These are phyloP conservation scores for Frankliniella fusca DNA, from an alignment of 2,888 invertebrate species.

Conservation along the genomic window DNA sequence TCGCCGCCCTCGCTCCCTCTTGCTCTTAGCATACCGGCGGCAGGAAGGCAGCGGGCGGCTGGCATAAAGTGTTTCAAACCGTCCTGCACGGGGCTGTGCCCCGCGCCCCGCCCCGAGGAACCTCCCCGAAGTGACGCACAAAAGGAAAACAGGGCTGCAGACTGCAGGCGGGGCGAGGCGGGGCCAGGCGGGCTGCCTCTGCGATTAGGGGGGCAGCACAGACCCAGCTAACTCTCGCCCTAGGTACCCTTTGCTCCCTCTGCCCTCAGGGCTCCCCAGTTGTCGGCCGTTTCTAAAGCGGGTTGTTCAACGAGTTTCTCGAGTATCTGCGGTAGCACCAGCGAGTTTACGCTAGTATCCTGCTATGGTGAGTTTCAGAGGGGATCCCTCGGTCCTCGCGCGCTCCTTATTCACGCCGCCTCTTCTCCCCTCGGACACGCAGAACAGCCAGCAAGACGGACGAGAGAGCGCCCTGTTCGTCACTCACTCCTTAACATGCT, in stretches of 20 bases:
- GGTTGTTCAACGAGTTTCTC: no score
- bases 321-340: no score
- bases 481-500: background rate
- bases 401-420: background rate
- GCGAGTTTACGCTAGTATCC: no score
- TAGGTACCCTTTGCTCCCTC: background rate
- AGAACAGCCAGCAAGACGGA: background rate
- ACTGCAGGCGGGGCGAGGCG: no score
- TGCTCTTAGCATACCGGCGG: conserved; percentile 2
- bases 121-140: background rate
- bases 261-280: background rate
- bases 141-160: background rate
- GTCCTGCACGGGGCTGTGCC: no score
- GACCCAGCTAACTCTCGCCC: background rate
- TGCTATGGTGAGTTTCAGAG: no score
- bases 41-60: background rate
- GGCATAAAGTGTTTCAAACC: background rate
- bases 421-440: background rate
- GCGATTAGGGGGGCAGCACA: background rate
- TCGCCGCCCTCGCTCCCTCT: background rate
- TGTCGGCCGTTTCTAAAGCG: background rate
- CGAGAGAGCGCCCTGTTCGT: background rate
- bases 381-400: no score
- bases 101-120: background rate
- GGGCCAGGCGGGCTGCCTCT: no score